Conservation (phyloP, 92 coral and sea anemone genomes). For the Porites cylindrica region DNA sequence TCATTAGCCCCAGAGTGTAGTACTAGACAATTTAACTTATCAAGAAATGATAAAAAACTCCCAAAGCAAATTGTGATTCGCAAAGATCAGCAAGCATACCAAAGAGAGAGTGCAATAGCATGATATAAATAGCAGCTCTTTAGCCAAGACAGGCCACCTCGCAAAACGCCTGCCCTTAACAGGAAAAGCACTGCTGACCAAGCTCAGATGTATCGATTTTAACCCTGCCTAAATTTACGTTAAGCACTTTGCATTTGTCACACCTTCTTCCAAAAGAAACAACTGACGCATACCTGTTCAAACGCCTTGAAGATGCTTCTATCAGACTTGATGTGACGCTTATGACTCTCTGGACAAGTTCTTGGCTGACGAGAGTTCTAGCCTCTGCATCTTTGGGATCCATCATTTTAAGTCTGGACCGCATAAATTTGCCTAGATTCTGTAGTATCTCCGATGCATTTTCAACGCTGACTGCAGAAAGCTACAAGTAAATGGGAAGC, state of each 20-base stretch:
- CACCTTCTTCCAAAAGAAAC: neutral
- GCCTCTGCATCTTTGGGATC: neutral
- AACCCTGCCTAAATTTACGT: neutral
- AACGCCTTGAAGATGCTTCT: slow-evolving; percentile 11
- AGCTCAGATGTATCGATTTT: no score
- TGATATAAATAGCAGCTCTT: no score
- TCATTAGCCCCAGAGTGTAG: no score
- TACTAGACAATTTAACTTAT: no score
- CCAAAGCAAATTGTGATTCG: no score
- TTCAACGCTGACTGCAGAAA: slow-evolving; percentile 3
- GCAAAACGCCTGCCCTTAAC: no score
- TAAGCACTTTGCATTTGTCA: no score
- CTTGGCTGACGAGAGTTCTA: slow-evolving; percentile 9
- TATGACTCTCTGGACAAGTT: neutral
- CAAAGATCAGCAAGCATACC: no score
- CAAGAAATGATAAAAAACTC: no score
- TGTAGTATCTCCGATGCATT: slow-evolving; percentile 21
- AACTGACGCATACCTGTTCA: slow-evolving; percentile 5
- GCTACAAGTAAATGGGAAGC: neutral
- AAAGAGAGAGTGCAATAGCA: no score
- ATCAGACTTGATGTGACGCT: slow-evolving; percentile 41
- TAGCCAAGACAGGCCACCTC: no score
- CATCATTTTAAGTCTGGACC: neutral
- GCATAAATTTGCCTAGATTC: slow-evolving; percentile 13
- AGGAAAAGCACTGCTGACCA: no score